phyloP scores from a whole-genome alignment of 2,888 invertebrate genomes.

The Drosophila kokeensis region DNA sequence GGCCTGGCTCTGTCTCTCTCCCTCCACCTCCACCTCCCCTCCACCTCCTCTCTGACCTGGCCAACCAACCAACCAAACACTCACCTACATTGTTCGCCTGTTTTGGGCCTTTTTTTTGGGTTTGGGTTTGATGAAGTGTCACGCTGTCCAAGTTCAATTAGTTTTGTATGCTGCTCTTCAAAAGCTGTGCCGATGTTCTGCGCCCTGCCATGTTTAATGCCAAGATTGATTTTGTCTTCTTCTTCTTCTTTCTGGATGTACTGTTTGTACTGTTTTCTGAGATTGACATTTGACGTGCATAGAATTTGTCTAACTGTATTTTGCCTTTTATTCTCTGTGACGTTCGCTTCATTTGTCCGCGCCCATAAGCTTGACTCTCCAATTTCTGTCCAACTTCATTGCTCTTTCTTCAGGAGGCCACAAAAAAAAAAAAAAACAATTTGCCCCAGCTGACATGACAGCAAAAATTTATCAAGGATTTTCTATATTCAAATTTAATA shows the following conservation, averaged over 20 bases:
- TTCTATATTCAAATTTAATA: neutral
- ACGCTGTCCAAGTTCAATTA: slow-evolving; percentile 82
- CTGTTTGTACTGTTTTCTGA: slow-evolving; percentile 49
- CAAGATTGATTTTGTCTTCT: slow-evolving; percentile 73
- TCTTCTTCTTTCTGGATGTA: slow-evolving; percentile 40
- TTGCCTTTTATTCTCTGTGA: slow-evolving; percentile 54
- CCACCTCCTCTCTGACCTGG: slow-evolving; percentile 28
- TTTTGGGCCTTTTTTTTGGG: slow-evolving; percentile 22
- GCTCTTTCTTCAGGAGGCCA: slow-evolving; percentile 8
- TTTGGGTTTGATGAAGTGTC: slow-evolving; percentile 73
- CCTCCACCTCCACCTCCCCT: slow-evolving; percentile 17
- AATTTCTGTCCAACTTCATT: slow-evolving; percentile 11
- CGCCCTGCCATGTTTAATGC: slow-evolving; percentile 58
- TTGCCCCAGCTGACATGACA: neutral
- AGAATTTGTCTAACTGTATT: slow-evolving; percentile 80
- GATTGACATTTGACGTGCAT: slow-evolving; percentile 81
- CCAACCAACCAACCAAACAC: slow-evolving; percentile 11
- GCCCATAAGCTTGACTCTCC: slow-evolving; percentile 39
- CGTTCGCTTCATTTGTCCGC: slow-evolving; percentile 27
- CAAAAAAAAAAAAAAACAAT: neutral
- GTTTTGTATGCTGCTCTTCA: slow-evolving; percentile 73
- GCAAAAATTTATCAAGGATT: neutral
- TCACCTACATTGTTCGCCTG: slow-evolving; percentile 40
- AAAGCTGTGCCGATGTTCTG: slow-evolving; percentile 63
- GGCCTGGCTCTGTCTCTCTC: slow-evolving; percentile 39